Evolutionary conservation across 37 sponge, comb jelly and placozoan genomes (phyloP), one percentile per base, ranked within the genome.

Genomic region (Hexactinellida sp.): DNA sequence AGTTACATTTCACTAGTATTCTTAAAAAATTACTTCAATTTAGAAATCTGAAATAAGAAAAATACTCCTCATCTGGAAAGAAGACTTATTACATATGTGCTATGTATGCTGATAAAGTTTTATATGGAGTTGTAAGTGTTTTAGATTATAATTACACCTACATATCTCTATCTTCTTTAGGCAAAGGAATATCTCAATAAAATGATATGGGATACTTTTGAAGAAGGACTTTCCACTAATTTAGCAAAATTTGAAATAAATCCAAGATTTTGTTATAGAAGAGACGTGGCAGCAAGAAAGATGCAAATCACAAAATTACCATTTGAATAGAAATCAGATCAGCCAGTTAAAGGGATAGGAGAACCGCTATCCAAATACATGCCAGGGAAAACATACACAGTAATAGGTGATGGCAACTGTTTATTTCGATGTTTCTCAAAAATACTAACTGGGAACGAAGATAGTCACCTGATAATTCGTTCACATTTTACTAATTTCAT

Each of bases 71-170:
- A n/a, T 21, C 3, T 23, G 76, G 25, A 23, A 10, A 63, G 5
- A 63, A 7, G 34, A 28, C 3, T 32, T 10, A 21, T 7, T 25
- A 7, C 76, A 10, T 23, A 32, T 7, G 19, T 63, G 13, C 13
- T n/a, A 28, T 5, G 13, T 63, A 63, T 63, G 76, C 76, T 63
- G 76, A 63, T 28, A 63, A 63, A 28, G 76, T 63, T 23, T 63
- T 63, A n/a, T 63, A 63, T 63, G 76, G 76, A 63, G 76, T 63
- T 63, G 76, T 63, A 23, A n/a, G n/a, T n/a, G n/a, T n/a, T n/a
- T n/a, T n/a, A 63, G 76, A 21, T 63, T 23, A 25, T 63, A 21
- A 21, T 63, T 63, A 5, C 5, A 63, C 76, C 1, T n/a, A 63
- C 3, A 63, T 25, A 63, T 10, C 76, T 21, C 3, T 63, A 63